Evolutionary conservation across 2,888 invertebrate species (phyloP).

Genomic region (Heliconius cydno): DNA sequence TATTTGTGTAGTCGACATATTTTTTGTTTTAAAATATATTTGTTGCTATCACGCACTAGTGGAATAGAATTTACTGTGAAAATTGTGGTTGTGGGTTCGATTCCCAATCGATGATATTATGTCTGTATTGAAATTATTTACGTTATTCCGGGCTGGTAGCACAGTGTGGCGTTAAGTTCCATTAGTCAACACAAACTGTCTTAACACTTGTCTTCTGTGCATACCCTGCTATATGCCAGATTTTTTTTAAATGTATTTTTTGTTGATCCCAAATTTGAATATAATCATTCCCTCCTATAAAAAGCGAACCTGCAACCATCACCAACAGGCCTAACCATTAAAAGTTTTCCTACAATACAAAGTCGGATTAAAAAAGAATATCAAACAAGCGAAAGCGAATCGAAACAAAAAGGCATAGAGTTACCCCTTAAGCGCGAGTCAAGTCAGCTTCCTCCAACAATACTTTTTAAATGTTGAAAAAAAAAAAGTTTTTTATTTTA

Average conservation of each 20-base stretch:
- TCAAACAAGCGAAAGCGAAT: constrained; percentile 11
- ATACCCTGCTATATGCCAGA: too few relatives aligned
- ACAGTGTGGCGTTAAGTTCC: too few relatives aligned
- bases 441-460: constrained; percentile 30
- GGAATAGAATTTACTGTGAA: too few relatives aligned
- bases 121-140: too few relatives aligned
- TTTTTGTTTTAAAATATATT: neutral
- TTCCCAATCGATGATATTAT: too few relatives aligned
- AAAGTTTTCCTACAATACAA: neutral
- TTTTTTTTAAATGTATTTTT: too few relatives aligned
- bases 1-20: neutral
- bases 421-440: constrained; percentile 21
- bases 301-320: neutral
- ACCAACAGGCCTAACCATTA: neutral
- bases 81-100: too few relatives aligned
- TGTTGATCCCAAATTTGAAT: too few relatives aligned
- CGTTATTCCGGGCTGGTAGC: too few relatives aligned
- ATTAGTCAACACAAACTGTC: neutral
- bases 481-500: constrained; percentile 25
- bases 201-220: neutral
- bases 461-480: constrained; percentile 22
- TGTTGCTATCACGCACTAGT: too few relatives aligned
- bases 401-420: constrained; percentile 24
- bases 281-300: neutral
- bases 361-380: neutral